Conservation (phyloP, 2,113 vertebrate genomes). For the Chionodraco myersi region DNA sequence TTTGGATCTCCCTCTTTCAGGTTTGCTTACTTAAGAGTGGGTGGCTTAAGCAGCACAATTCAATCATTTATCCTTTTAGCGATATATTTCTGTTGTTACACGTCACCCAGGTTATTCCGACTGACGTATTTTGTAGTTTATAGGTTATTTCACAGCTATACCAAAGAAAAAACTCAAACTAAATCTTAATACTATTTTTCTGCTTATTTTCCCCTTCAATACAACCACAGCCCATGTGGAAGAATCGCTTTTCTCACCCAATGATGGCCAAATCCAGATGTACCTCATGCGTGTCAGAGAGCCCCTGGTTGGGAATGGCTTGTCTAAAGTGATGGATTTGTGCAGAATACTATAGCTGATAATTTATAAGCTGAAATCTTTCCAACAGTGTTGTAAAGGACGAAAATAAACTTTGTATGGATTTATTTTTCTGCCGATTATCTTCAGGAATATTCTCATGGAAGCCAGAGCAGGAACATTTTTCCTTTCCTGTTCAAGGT, state of each 20-base stretch:
- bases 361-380: neutral
- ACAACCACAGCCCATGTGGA: neutral
- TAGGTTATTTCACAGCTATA: no score
- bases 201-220: neutral
- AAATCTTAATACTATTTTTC: neutral
- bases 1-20: neutral
- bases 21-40: neutral
- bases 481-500: neutral
- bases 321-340: neutral
- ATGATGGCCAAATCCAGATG: neutral
- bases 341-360: neutral
- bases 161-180: neutral
- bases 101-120: neutral
- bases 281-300: neutral
- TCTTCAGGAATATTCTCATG: constrained; percentile 2
- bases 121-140: neutral
- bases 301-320: neutral
- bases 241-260: neutral
- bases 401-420: neutral
- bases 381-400: neutral
- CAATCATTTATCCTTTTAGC: neutral
- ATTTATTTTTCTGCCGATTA: constrained; percentile 9
- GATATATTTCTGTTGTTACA: neutral
- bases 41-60: neutral
- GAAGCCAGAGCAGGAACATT: neutral